Base-by-base conservation (phyloP, 2,113 vertebrate species). In the Microtus ochrogaster region DNA sequence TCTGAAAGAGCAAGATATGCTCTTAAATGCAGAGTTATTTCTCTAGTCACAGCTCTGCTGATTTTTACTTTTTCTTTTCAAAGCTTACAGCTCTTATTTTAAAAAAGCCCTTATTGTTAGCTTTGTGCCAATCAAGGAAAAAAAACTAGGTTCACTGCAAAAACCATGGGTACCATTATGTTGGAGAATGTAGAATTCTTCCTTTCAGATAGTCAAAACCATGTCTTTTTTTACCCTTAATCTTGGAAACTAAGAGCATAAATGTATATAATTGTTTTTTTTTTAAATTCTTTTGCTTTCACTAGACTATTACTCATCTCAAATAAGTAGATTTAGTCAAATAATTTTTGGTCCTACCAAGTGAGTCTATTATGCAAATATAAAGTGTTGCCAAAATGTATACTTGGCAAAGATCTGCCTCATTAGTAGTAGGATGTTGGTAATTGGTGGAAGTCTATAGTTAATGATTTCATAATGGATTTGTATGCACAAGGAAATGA, bases 381-480 rank as follows among this genome's bases (percentile, higher is more conserved):
- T 10, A 94, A 96, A 86, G 47, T 87, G 44, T 33, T 82, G 14
- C 73, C 36, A 77, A 72, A 58, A 52, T 28, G 19, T 65, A 24
- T 68, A 44, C 55, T 16, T 95, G 74, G 10, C 58, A 89, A 11
- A 58, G 47, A 55, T 44, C 28, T 74, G n/a, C 11, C 7, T 52
- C 76, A 33, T 91, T 89, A 92, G 49, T 30, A 79, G 70, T 94
- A 82, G 87, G 26, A 30, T 26, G 8, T 49, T 86, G 21, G 9
- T 89, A 91, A 89, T 41, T 88, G 22, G 36, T 95, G 12, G 77
- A 84, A 95, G 85, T 94, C 30, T 94, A 26, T 89, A 92, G 88
- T 89, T 65, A 90, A 90, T 89, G 72, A 30, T 3, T 97, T 52
- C 78, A 85, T 65, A 85, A 24, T 44, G 30, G 65, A 70, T 19